Evolutionary conservation across 2,888 invertebrate species (phyloP).

Genomic region (Volucella inflata): DNA sequence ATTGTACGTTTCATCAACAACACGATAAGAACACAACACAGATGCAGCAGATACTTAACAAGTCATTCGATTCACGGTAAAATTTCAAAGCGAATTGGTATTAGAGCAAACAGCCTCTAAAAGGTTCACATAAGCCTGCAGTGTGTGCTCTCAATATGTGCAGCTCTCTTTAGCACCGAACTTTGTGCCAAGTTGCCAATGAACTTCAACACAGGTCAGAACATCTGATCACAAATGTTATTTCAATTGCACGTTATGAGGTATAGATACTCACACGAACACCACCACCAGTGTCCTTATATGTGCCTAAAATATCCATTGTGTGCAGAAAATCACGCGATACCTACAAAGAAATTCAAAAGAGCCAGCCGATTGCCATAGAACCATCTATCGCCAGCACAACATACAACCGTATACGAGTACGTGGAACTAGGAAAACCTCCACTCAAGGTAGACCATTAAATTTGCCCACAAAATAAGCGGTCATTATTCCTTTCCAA

Average conservation of each 20-base stretch:
- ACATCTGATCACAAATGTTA: constrained; percentile 44
- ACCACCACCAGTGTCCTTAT: neutral
- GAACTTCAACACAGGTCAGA: constrained; percentile 1
- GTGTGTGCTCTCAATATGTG: too few relatives aligned
- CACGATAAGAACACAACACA: too few relatives aligned
- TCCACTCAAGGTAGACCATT: constrained; percentile 23
- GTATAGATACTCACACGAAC: constrained; percentile 4
- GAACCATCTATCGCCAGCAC: neutral
- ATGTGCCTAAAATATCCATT: constrained; percentile 19
- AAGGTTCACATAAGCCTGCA: too few relatives aligned
- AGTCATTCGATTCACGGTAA: too few relatives aligned
- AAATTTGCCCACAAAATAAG: constrained; percentile 54
- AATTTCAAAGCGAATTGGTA: too few relatives aligned
- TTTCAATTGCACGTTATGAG: constrained; percentile 41
- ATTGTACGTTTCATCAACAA: too few relatives aligned
- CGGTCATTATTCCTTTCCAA: constrained; percentile 60
- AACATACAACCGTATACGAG: too few relatives aligned
- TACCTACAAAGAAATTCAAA: constrained; percentile 34
- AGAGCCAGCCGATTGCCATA: constrained; percentile 10
- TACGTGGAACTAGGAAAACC: neutral
- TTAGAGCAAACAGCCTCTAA: too few relatives aligned
- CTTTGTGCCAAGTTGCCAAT: neutral
- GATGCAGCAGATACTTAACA: too few relatives aligned
- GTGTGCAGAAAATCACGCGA: constrained; percentile 52
- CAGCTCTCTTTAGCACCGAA: too few relatives aligned